Percentiles rank a stretch among this genome's conserved stretches.
Evolutionary conservation across 2,888 invertebrate species (phyloP).

Genomic region (Scrobipalpa atriplicella): DNA sequence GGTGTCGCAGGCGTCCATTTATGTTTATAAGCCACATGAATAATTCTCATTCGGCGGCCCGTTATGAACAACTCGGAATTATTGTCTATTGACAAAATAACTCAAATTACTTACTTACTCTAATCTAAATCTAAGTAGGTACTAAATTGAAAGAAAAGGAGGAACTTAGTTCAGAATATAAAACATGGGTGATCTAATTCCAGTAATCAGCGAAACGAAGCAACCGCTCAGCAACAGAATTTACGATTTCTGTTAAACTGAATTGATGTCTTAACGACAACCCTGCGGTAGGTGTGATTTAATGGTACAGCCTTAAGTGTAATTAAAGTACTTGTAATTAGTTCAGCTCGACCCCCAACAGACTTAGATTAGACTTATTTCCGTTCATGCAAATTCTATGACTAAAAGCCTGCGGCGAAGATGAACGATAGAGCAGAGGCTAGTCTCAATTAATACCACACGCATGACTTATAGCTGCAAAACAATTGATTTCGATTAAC

Average conservation of each 20-base stretch:
- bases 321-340: conserved; percentile 39
- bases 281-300: conserved; percentile 15
- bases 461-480: conserved; percentile 69
- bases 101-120: too few species aligned
- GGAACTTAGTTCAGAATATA: conserved; percentile 5
- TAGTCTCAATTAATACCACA: conserved; percentile 73
- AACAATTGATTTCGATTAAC: conserved; percentile 80
- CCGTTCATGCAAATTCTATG: not conserved
- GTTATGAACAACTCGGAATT: too few species aligned
- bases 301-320: conserved; percentile 36
- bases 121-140: too few species aligned
- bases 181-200: not conserved
- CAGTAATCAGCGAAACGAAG: conserved; percentile 8
- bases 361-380: not conserved
- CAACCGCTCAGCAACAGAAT: not conserved
- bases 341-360: conserved; percentile 11
- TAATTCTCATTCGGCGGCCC: too few species aligned
- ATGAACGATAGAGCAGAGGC: conserved; percentile 50
- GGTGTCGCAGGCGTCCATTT: too few species aligned
- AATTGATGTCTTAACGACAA: conserved; percentile 5
- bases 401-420: conserved; percentile 56
- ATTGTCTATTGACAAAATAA: too few species aligned
- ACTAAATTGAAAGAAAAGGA: not conserved
- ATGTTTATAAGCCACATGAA: too few species aligned
- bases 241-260: conserved; percentile 7